Percentiles rank a stretch among this genome's conserved stretches.
These are phyloP conservation scores for Carterocephalus palaemon DNA, from an alignment of 2,888 invertebrate genomes.

Conservation along the genomic window DNA sequence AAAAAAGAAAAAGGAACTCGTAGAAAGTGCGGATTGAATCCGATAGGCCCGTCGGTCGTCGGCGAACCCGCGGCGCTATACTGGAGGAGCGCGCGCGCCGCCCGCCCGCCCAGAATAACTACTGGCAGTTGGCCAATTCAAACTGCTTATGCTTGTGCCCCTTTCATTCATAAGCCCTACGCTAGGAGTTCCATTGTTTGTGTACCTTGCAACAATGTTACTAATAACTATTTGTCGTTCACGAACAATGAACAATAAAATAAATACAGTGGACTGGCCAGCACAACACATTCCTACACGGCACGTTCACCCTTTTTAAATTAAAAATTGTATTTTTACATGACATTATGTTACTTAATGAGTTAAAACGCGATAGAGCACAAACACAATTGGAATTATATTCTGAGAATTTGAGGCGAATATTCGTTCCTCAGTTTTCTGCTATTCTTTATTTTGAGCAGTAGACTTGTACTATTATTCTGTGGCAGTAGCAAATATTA, in stretches of 20 bases:
- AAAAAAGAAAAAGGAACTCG: slow-evolving; percentile 25
- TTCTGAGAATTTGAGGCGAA: no score
- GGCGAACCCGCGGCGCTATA: slow-evolving; percentile 57
- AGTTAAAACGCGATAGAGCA: no score
- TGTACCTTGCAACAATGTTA: slow-evolving; percentile 20
- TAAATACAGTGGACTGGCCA: neutral
- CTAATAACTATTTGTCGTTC: slow-evolving; percentile 13
- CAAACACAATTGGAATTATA: no score
- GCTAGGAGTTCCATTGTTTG: slow-evolving; percentile 28
- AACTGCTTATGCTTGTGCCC: slow-evolving; percentile 47
- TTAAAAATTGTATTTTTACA: no score
- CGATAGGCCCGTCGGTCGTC: slow-evolving; percentile 34
- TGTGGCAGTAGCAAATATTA: slow-evolving; percentile 5
- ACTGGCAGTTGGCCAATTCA: slow-evolving; percentile 63
- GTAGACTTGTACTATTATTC: no score
- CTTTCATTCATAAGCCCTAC: slow-evolving; percentile 63
- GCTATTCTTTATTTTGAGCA: no score
- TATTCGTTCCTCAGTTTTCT: no score
- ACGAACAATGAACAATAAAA: slow-evolving; percentile 1
- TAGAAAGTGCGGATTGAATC: slow-evolving; percentile 27
- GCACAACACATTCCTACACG: no score
- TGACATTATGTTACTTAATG: no score
- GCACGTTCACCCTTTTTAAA: no score
- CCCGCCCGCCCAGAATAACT: slow-evolving; percentile 68
- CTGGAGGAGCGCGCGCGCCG: slow-evolving; percentile 63